These are phyloP conservation scores for Leptopterna dolabrata DNA, from an alignment of 2,888 invertebrate species.

Conservation along the genomic window DNA sequence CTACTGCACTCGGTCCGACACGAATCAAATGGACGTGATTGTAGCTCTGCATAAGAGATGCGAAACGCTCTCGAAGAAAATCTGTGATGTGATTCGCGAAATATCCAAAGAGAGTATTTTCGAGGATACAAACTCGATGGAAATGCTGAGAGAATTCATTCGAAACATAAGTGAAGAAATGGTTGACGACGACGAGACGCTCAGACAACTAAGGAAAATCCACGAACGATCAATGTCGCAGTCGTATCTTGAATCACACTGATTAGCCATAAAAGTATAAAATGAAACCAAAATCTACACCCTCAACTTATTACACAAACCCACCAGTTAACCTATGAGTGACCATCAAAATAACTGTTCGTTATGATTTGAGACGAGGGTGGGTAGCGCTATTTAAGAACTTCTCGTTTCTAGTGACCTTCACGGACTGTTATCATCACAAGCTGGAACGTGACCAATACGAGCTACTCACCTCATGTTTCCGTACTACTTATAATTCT, in stretches of 20 bases:
- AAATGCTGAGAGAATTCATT: conserved; percentile 27
- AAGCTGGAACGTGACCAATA: too few species aligned
- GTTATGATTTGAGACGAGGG: too few species aligned
- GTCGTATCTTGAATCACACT: neutral
- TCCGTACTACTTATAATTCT: too few species aligned
- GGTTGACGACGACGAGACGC: conserved; percentile 11
- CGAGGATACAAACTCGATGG: neutral
- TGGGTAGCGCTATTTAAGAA: too few species aligned
- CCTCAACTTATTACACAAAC: too few species aligned
- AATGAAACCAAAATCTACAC: neutral
- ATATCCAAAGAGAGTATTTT: conserved; percentile 31
- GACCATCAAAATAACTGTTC: too few species aligned
- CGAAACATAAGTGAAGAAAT: conserved; percentile 22
- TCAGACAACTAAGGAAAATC: neutral
- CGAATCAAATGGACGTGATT: conserved; percentile 24
- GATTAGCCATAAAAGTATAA: neutral
- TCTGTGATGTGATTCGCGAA: conserved; percentile 2
- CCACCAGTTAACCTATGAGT: too few species aligned
- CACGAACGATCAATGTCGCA: neutral
- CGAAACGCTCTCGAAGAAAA: conserved; percentile 28
- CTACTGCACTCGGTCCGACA: conserved; percentile 15
- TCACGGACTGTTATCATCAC: too few species aligned
- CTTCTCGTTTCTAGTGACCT: too few species aligned
- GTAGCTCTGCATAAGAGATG: conserved; percentile 22
- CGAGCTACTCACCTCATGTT: too few species aligned